A percentile compares a stretch with the other conserved stretches of the same genome.
phyloP scores from a whole-genome alignment of 2,888 invertebrate genomes.

The Leucoptera coffeella region DNA sequence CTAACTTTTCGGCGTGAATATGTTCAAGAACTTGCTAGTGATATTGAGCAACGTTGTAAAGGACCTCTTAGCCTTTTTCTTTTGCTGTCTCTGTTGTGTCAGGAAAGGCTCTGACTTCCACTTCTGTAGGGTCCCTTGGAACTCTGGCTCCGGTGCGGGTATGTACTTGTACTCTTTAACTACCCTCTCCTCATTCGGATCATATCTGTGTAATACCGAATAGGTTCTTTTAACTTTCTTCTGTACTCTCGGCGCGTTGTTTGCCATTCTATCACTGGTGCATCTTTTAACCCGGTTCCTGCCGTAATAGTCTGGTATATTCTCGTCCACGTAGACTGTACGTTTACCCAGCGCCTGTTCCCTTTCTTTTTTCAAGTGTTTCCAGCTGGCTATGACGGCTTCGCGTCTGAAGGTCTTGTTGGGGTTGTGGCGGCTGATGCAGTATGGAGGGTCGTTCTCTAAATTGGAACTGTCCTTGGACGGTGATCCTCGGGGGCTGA shows the following conservation, averaged over 20 bases:
- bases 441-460: slow-evolving; percentile 30
- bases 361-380: slow-evolving; percentile 40
- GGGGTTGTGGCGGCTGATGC: slow-evolving; percentile 44
- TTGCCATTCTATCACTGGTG: slow-evolving; percentile 32
- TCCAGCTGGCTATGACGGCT: slow-evolving; percentile 47
- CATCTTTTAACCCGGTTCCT: slow-evolving; percentile 40
- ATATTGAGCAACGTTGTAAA: slow-evolving; percentile 39
- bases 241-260: slow-evolving; percentile 17
- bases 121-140: slow-evolving; percentile 14
- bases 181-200: slow-evolving; percentile 36
- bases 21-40: slow-evolving; percentile 41
- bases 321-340: slow-evolving; percentile 33
- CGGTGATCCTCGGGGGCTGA: slow-evolving; percentile 36
- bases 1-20: slow-evolving; percentile 38
- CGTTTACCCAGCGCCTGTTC: slow-evolving; percentile 41
- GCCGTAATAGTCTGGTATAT: slow-evolving; percentile 37
- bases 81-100: slow-evolving; percentile 22
- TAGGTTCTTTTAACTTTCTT: slow-evolving; percentile 43
- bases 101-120: slow-evolving; percentile 37
- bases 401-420: slow-evolving; percentile 45
- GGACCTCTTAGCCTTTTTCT: slow-evolving; percentile 43
- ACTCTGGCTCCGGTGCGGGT: slow-evolving; percentile 18
- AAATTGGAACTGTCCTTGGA: slow-evolving; percentile 42
- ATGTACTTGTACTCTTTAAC: slow-evolving; percentile 44
- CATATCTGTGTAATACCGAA: slow-evolving; percentile 40